These are phyloP conservation scores for Thecophora atra DNA, from an alignment of 2,888 invertebrate genomes.

Conservation along the genomic window DNA sequence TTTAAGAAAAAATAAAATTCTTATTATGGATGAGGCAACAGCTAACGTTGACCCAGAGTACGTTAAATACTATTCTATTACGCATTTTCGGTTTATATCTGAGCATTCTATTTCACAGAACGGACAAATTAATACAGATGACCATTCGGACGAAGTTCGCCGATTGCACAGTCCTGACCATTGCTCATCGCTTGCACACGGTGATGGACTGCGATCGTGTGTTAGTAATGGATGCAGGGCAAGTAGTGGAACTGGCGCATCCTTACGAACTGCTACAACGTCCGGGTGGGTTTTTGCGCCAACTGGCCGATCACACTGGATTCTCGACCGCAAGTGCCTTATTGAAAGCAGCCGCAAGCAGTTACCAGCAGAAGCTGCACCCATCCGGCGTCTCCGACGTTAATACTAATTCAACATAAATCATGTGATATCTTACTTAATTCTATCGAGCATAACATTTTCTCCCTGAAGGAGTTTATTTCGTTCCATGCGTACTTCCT, in stretches of 20 bases:
- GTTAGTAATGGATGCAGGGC: constrained; percentile 82
- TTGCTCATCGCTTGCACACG: constrained; percentile 90
- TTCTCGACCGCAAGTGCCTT: constrained; percentile 69
- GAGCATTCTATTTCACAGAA: constrained; percentile 67
- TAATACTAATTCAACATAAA: constrained; percentile 13
- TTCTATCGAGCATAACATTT: constrained; percentile 8
- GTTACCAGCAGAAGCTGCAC: constrained; percentile 49
- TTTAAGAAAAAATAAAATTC: constrained; percentile 78
- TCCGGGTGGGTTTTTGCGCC: constrained; percentile 71
- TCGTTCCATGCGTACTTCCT: neutral
- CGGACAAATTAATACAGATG: constrained; percentile 85
- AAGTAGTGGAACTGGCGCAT: constrained; percentile 78
- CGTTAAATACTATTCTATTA: too few relatives aligned
- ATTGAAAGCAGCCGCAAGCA: constrained; percentile 70
- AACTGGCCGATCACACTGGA: constrained; percentile 77
- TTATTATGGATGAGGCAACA: constrained; percentile 91
- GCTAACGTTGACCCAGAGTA: constrained; percentile 89
- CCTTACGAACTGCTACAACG: constrained; percentile 74
- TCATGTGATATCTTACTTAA: constrained; percentile 29
- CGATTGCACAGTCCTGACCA: constrained; percentile 87
- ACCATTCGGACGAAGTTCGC: constrained; percentile 83
- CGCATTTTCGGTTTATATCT: constrained; percentile 51
- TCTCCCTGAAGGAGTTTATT: constrained; percentile 15
- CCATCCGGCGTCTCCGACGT: constrained; percentile 44
- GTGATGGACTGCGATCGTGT: constrained; percentile 91